Base-by-base conservation (phyloP, 2,113 vertebrate genomes). In the Beaufortia kweichowensis region DNA sequence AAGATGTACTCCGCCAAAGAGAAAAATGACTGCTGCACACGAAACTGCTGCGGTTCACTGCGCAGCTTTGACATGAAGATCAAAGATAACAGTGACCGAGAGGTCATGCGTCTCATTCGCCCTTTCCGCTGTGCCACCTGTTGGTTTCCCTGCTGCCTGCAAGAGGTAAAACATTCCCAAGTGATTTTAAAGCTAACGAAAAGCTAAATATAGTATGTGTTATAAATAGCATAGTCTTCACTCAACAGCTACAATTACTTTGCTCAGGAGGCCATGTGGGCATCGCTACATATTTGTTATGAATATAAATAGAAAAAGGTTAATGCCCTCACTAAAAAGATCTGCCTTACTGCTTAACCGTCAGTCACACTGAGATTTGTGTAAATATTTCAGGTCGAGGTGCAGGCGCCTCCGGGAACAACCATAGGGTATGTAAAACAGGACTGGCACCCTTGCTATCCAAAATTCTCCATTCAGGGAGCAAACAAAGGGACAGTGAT, bases 101-200 rank as follows among this genome's bases (percentile, higher is more conserved):
- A 96, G 80, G 94, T 96, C 87, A 91, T 96, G 67, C 94, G 91
- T 5, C 86, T 96, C 31, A 84, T 95, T 7, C 89, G 95, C 3
- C 94, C 95, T 4, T 93, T 88, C 66, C 94, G 92, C 78, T 96
- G 95, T 28, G 92, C 89, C 48, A 93, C 93, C 82, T 91, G 94
- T 88, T 94, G 94, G 88, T 96, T 89, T n/a, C 94, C 95, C 28
- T 96, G 95, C 80, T 95, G 87, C 83, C 80, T 96, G 64, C 95
- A 96, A 86, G 94, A 96, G 94, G 95, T 96, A 57, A 2, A 39
- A 31, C 19, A 26, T 4, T 39, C 43, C 21, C 15, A 31, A 1
- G 29, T 35, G n/a, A 39, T 70, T 26, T 53, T 1, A 66, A 4
- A 39, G 31, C n/a, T 50, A 21, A 9, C 21, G 48, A 21, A 53